Base-by-base conservation (phyloP, 1,140 invertebrate genomes). In the Lineus longissimus region DNA sequence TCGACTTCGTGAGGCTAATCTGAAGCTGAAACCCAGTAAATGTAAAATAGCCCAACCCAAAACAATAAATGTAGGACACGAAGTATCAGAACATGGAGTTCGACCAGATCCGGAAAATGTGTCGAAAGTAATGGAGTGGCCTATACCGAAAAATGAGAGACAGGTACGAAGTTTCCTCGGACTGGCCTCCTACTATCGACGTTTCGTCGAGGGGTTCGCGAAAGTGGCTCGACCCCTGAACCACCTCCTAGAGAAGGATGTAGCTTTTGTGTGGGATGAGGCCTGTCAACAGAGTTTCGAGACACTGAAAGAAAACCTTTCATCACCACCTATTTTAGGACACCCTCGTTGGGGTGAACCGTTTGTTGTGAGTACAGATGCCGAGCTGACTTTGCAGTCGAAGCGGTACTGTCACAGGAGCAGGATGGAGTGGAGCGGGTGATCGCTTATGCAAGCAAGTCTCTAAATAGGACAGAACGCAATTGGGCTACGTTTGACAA, bases 281-380 rank as follows among this genome's bases (percentile, higher is more conserved):
- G n/a, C 6, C 6, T 51, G 47, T 51, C 4, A 51, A 27, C 6
- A 51, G n/a, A 27, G 19, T n/a, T 51, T 51, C 25, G n/a, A 4
- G 6, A n/a, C 6, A 6, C 47, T 51, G n/a, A 51, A 51, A n/a
- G 6, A 51, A n/a, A 6, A 9, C n/a, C n/a, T 51, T 6, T 6
- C 25, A 9, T 19, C n/a, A n/a, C 19, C 47, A 6, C 47, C 47
- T 4, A 27, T 19, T 7, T n/a, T 51, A 27, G 47, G 19, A 19
- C 25, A 23, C 25, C 47, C 47, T n/a, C n/a, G n/a, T n/a, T 51
- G 47, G 47, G 47, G 9, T n/a, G n/a, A 19, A n/a, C 47, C 47
- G 19, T 76, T 69, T 57, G 65, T 70, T n/a, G 22, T 77, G n/a
- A 69, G 74, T 33, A 68, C 62, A 9, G 74, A 76, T 55, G 71